Conservation (phyloP, 2,113 vertebrate genomes). For the Crotalus tigris region DNA sequence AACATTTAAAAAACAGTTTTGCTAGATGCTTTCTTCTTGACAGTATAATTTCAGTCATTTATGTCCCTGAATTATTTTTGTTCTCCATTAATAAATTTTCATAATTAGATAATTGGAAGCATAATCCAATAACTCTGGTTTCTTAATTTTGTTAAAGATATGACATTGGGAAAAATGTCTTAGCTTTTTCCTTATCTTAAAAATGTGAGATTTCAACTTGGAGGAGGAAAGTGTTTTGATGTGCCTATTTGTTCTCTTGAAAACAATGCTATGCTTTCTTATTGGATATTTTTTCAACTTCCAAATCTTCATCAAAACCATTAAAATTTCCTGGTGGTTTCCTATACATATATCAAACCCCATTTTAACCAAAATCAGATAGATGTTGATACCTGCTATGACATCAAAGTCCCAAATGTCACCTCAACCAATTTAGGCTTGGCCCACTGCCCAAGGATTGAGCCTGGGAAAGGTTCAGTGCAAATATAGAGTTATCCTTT, state of each 20-base stretch:
- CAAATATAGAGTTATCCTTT: neutral
- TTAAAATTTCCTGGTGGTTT: neutral
- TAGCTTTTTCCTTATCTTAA: neutral
- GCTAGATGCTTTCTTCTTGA: neutral
- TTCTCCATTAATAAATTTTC: neutral
- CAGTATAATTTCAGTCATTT: neutral
- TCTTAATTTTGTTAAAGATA: neutral
- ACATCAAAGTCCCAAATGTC: neutral
- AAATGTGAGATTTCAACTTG: neutral
- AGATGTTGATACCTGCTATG: neutral
- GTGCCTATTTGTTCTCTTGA: neutral
- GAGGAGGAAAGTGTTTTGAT: neutral
- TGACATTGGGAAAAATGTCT: neutral
- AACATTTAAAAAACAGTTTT: neutral
- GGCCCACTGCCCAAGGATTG: neutral
- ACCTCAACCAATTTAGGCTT: neutral
- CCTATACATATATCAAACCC: neutral
- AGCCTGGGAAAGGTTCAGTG: neutral
- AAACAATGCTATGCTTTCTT: neutral
- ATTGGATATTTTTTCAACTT: neutral
- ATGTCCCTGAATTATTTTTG: neutral
- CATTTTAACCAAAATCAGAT: neutral
- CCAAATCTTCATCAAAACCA: neutral
- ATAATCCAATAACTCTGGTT: neutral
- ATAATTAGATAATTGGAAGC: neutral